Base-by-base conservation (phyloP, 2,797 vertebrate species). In the Oreochromis mossambicus region DNA sequence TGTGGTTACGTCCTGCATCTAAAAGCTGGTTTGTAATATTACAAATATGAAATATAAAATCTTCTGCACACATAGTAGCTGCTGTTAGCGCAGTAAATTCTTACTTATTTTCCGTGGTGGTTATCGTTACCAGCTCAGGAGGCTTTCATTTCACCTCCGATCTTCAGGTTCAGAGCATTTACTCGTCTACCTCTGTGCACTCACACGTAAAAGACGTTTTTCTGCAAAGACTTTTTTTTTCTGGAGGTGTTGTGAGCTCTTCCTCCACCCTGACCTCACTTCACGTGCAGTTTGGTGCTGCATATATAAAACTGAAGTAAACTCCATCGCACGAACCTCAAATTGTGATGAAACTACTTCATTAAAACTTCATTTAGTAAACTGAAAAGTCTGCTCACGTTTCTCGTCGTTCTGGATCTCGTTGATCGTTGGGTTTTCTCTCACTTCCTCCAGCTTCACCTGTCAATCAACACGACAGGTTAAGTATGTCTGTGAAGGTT, bases 351-450 rank as follows among this genome's bases (percentile, higher is more conserved):
- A 68, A 68, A 41, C 4, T 0, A 38, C 34, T 66, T 38, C 10
- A 21, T 66, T 66, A n/a, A 66, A 21, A 66, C 61, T 38, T 68
- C 1, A 68, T 66, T 66, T 7, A 66, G 19, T 3, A 41, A 70
- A 24, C 5, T 70, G 14, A 70, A 66, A 70, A 26, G 21, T 32
- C n/a, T 7, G 8, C 78, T 87, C 50, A 96, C 96, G 92, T 73
- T 83, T 90, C 26, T 95, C 93, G n/a, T 95, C 93, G 1, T 51
- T 90, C 2, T 80, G 87, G 52, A 95, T 94, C 36, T 96, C 86
- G 1, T 29, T 7, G 77, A 90, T 89, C 21, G 56, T 78, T 0
- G 95, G 93, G 56, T 94, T 95, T 15, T 94, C 93, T 75, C 70
- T 84, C 24, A 56, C 88, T 1, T 94, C 91, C 6, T 91, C 92